Evolutionary conservation across 1,140 invertebrate species (phyloP).

Genomic region (Pseudomyrmex flavicornis): DNA sequence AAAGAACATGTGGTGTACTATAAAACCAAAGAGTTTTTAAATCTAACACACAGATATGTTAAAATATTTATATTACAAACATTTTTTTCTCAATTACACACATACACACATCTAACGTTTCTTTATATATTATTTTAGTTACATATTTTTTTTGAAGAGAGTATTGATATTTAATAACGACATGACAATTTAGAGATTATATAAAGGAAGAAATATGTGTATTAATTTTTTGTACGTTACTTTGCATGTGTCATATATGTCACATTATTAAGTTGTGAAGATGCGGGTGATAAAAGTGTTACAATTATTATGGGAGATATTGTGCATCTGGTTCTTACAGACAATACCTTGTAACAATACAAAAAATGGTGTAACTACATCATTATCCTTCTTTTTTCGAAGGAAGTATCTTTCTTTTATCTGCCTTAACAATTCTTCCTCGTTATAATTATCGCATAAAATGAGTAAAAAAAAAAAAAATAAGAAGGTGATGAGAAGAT

Average conservation of each 20-base stretch:
- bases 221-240: conserved; percentile 42
- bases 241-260: conserved; percentile 57
- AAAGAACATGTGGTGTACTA: neutral
- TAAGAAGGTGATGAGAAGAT: neutral
- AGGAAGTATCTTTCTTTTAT: neutral
- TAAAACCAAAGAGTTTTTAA: neutral
- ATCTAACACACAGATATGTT: no score
- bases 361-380: conserved; percentile 70
- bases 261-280: conserved; percentile 46
- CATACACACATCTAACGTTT: no score
- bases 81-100: no score
- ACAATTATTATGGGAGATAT: conserved; percentile 75
- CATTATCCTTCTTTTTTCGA: conserved; percentile 1
- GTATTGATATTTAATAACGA: neutral
- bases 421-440: neutral
- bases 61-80: neutral
- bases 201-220: conserved; percentile 21
- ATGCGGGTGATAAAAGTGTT: conserved; percentile 54
- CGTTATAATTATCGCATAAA: neutral
- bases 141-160: conserved; percentile 8
- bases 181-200: neutral
- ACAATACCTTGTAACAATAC: conserved; percentile 67
- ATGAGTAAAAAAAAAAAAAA: conserved; percentile 26
- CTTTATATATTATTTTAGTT: conserved; percentile 7
- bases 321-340: conserved; percentile 84